These are phyloP conservation scores for Aquatica leii DNA, from an alignment of 2,888 invertebrate species.

Conservation along the genomic window DNA sequence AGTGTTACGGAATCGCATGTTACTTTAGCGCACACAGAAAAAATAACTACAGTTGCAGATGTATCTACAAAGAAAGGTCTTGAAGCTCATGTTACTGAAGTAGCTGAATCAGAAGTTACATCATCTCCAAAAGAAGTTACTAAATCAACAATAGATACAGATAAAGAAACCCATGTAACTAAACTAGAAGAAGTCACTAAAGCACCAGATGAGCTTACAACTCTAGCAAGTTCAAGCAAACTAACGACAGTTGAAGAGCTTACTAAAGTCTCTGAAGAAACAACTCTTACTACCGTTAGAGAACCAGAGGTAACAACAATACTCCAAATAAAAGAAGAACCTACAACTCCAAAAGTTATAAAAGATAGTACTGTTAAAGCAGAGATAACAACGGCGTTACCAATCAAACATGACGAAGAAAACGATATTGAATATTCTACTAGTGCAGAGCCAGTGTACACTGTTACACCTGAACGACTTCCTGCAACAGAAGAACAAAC, in stretches of 20 bases:
- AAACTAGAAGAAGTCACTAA: too few relatives aligned
- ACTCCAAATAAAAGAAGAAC: not conserved
- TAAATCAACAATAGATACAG: not conserved
- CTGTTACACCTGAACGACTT: constrained; percentile 7
- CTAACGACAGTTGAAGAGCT: too few relatives aligned
- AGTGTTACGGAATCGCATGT: too few relatives aligned
- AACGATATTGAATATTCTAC: too few relatives aligned
- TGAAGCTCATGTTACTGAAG: not conserved
- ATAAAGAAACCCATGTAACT: not conserved
- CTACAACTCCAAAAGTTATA: not conserved
- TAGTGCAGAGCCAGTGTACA: not conserved
- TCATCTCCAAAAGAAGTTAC: not conserved
- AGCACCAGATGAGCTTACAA: not conserved
- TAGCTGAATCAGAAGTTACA: not conserved
- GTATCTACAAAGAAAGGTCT: not conserved
- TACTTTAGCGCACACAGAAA: too few relatives aligned
- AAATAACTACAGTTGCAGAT: not conserved
- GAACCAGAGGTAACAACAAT: not conserved
- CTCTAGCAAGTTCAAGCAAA: not conserved
- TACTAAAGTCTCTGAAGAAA: too few relatives aligned
- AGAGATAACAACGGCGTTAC: too few relatives aligned
- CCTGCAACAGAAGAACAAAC: constrained; percentile 6
- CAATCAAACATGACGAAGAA: too few relatives aligned
- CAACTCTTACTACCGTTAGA: too few relatives aligned
- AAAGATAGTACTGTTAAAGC: too few relatives aligned